Evolutionary conservation across 2,888 invertebrate species (phyloP), one percentile per base, ranked within the genome.

Genomic region (Prosopocoilus inquinatus): DNA sequence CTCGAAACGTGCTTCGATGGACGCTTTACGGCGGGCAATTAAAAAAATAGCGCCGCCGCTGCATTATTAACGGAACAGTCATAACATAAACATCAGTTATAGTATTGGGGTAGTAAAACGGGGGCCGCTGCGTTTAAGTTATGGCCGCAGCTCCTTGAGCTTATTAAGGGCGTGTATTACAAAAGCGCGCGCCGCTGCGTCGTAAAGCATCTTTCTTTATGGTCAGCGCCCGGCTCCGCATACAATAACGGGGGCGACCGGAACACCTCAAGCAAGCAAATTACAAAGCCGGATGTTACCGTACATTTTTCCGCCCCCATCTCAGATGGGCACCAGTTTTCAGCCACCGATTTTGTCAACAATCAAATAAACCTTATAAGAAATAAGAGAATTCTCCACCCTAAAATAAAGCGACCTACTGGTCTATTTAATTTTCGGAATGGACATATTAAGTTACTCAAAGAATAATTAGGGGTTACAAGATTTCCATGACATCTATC

Each of bases 151-250:
- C 54, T 50, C 44, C 50, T 55, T 55, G 48, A 38, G 49, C 54
- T 50, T 55, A 50, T 50, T 49, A 50, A 55, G 46, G 46, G 44
- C 54, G 52, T 44, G 16, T n/a, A 13, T 50, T 38, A 11, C 33
- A 45, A 46, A 43, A 55, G 49, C 35, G 32, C 35, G 45, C 20
- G 32, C 32, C 11, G 46, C 38, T 39, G 28, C 33, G 61, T 64
- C 61, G 66, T 68, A 68, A 68, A 68, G 64, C 67, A 68, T 66
- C 62, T 64, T 68, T 66, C 65, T 68, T 68, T 68, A 68, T 64
- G 67, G 65, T 64, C 67, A 67, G 63, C 60, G 65, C 62, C 62
- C 60, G 57, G 59, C 55, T 59, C 55, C 56, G 63, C 64, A 61
- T 65, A 67, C 66, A 66, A 67, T 67, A 61, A 60, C 59, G 62